These are phyloP conservation scores for Choloepus hoffmanni DNA, from an alignment of 2,113 vertebrate species.

Conservation along the genomic window DNA sequence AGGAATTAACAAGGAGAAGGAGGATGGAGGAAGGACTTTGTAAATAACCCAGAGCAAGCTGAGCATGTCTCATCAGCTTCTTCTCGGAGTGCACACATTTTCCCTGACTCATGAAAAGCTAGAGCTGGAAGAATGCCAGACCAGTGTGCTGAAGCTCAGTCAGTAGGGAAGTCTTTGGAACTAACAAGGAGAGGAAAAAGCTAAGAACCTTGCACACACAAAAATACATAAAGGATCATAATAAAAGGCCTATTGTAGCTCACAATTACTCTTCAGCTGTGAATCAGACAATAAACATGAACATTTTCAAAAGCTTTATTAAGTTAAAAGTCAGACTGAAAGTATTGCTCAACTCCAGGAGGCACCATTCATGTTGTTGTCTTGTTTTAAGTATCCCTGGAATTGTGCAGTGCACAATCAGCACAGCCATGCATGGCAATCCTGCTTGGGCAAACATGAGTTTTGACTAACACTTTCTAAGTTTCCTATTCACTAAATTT, in stretches of 20 bases:
- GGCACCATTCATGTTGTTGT: background rate
- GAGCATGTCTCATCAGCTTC: background rate
- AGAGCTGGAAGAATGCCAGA: constrained; percentile 37
- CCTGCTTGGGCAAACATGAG: background rate
- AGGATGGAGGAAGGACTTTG: background rate
- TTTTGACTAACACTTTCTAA: constrained; percentile 44
- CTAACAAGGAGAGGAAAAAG: constrained; percentile 28
- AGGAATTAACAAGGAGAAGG: background rate
- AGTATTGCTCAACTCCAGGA: background rate
- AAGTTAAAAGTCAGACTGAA: background rate
- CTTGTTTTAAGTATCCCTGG: background rate
- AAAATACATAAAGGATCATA: background rate
- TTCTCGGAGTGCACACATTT: constrained; percentile 24
- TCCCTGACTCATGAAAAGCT: constrained; percentile 68
- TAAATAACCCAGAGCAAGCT: constrained; percentile 1
- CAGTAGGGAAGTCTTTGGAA: constrained; percentile 38
- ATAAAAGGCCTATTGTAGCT: background rate
- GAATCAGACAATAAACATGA: background rate
- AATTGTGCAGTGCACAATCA: background rate
- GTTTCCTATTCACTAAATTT: constrained; percentile 45
- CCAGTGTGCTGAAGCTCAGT: background rate
- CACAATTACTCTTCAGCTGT: background rate
- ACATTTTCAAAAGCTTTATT: constrained; percentile 51
- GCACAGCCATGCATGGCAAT: background rate
- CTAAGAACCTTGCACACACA: background rate